These are phyloP conservation scores for Oncorhynchus gorbuscha DNA, from an alignment of 2,113 vertebrate genomes.

Conservation along the genomic window DNA sequence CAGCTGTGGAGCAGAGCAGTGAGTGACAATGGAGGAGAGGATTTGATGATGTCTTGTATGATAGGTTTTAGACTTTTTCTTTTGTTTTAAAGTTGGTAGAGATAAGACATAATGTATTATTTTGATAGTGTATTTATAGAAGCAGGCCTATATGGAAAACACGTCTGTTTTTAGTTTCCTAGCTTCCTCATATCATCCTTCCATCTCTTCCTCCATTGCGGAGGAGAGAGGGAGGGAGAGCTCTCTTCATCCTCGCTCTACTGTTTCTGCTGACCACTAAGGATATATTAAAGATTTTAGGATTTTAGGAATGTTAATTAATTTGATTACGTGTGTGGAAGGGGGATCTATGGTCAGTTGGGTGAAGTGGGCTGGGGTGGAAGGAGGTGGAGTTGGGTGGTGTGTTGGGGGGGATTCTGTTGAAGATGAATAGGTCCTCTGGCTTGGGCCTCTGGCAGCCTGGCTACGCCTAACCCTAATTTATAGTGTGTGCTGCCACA, in stretches of 20 bases:
- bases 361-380: neutral
- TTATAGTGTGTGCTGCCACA: constrained; percentile 80
- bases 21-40: no score
- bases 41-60: no score
- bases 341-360: constrained; percentile 12
- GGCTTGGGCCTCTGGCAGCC: constrained; percentile 60
- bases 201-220: neutral
- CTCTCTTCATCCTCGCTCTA: neutral
- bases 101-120: neutral
- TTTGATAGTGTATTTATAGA: neutral
- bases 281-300: constrained; percentile 70
- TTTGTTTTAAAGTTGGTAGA: neutral
- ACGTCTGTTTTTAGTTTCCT: no score
- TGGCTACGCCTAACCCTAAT: constrained; percentile 72
- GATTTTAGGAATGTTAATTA: constrained; percentile 78
- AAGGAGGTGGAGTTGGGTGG: constrained; percentile 24
- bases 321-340: constrained; percentile 72
- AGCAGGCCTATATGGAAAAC: neutral
- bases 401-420: constrained; percentile 8
- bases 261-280: constrained; percentile 56
- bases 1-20: constrained; percentile 37
- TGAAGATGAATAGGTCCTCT: constrained; percentile 75
- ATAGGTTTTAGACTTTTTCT: neutral
- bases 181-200: neutral
- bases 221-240: neutral